Evolutionary conservation across 2,113 vertebrate species (phyloP), one percentile per base, ranked within the genome.

Genomic region (Phalacrocorax carbo): DNA sequence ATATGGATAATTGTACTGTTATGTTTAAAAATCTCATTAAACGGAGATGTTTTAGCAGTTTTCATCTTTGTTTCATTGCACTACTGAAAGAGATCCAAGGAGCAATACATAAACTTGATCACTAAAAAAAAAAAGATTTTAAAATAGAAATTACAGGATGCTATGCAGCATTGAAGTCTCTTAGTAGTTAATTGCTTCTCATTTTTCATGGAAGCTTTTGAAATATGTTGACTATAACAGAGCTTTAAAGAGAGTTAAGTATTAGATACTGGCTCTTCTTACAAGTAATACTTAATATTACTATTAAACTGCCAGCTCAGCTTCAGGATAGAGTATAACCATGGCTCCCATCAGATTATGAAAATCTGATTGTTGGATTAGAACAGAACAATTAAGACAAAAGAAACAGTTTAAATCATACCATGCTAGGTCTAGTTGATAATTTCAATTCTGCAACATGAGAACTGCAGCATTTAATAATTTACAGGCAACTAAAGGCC

Each of bases 51-150:
- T 51, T 62, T 88, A 94, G 94, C 79, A 82, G 77, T 92, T 88
- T 84, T 76, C 79, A 57, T 85, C 78, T 94, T 96, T 55, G 38
- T 60, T 82, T 95, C 80, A 98, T 72, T 90, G 84, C 70, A 69
- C 83, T 75, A 17, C 84, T 96, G 97, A 97, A 97, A 97, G 92
- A 96, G 95, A 97, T 97, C 97, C 96, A 98, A 96, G 97, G 90
- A 97, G 86, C 68, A 96, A 94, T 95, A 93, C 91, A 97, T 98
- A 96, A 97, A 95, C 85, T 91, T 92, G 82, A 88, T 88, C 80
- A 96, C 96, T 98, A 97, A 97, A 97, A 46, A 44, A 44, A 44
- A 46, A 95, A 91, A 73, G 90, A 97, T 95, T 97, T 97, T 98
- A 97, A 95, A 11, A 97, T 91, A 93, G 89, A 97, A 98, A 97